Percentiles rank a stretch among this genome's conserved stretches.
Conservation (phyloP, 2,888 invertebrate genomes). For the Napeogenes inachia region DNA sequence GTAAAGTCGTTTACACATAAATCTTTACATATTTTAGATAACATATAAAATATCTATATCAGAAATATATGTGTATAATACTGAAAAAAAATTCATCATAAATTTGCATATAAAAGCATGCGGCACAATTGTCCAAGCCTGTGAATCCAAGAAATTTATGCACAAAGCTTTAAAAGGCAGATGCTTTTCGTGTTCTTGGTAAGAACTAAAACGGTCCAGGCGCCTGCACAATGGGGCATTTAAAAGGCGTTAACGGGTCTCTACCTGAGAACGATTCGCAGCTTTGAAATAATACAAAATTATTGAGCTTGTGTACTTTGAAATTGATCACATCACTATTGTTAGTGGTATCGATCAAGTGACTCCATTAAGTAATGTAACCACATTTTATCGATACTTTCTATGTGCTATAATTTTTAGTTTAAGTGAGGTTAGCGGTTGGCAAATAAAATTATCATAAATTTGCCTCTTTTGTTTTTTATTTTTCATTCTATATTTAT, state of each 20-base stretch:
- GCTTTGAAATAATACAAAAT: slow-evolving; percentile 45
- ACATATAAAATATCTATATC: not conserved
- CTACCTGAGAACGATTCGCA: slow-evolving; percentile 59
- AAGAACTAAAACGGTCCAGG: slow-evolving; percentile 51
- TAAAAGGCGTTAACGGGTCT: slow-evolving; percentile 56
- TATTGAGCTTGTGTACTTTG: slow-evolving; percentile 43
- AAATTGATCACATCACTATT: slow-evolving; percentile 61
- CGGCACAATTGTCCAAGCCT: not conserved
- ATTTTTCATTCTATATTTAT: no score
- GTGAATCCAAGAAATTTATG: slow-evolving; percentile 7
- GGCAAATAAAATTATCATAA: no score
- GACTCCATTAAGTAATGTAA: not conserved
- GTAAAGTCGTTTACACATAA: no score
- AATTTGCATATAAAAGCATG: not conserved
- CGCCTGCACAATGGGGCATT: slow-evolving; percentile 63
- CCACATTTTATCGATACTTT: no score
- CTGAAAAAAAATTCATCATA: not conserved
- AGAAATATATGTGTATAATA: not conserved
- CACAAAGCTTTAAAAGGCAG: slow-evolving; percentile 20
- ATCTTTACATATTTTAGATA: no score
- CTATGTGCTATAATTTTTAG: no score
- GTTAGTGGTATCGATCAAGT: slow-evolving; percentile 31
- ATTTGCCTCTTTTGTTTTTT: no score
- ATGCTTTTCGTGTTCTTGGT: slow-evolving; percentile 30
- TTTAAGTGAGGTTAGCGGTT: no score